Base-by-base conservation (phyloP, 2,113 vertebrate genomes). In the Seriola rivoliana region DNA sequence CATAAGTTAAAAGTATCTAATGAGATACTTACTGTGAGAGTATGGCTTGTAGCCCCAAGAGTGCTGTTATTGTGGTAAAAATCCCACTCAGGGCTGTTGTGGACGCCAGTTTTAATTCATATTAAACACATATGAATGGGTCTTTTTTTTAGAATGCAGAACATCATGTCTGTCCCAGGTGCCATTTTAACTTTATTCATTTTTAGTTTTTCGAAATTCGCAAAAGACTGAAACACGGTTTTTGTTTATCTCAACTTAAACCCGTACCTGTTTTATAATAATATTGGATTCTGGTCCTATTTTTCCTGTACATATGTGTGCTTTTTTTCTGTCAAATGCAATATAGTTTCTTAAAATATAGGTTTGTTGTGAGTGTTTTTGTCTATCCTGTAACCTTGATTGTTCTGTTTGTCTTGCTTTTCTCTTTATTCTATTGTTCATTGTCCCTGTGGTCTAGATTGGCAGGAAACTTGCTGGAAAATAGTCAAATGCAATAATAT, bases 1-100 rank as follows among this genome's bases (percentile, higher is more conserved):
- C 19, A 44, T 17, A 52, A 29, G 54, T 68, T 67, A 25, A 70
- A 69, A 8, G 57, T 75, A 42, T 70, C 48, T 71, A 75, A 78
- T 77, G 62, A 70, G 52, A 48, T 38, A 34, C 16, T 6, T 64
- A 40, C 14, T 52, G 55, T 25, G 40, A 21, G 44, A 9, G 17
- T 19, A 34, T 29, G 32, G 52, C 40, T 71, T 46, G 8, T 57
- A 55, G 42, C 54, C 71, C 42, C 52, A 52, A 8, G 38, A n/a
- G 66, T 52, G 42, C 52, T 32, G 36, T 82, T 77, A 32, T 13
- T 57, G 59, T 38, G 17, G 25, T 50, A 62, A 19, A 25, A 63
- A 38, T 57, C 16, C 0, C 4, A 50, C 63, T 54, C 38, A 80
- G n/a, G 40, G n/a, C 38, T 29, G 3, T 19, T 48, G 40, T 17